Percentiles rank a stretch among this genome's conserved stretches.
Conservation (phyloP, 2,113 vertebrate species). For the Tringa solitaria region DNA sequence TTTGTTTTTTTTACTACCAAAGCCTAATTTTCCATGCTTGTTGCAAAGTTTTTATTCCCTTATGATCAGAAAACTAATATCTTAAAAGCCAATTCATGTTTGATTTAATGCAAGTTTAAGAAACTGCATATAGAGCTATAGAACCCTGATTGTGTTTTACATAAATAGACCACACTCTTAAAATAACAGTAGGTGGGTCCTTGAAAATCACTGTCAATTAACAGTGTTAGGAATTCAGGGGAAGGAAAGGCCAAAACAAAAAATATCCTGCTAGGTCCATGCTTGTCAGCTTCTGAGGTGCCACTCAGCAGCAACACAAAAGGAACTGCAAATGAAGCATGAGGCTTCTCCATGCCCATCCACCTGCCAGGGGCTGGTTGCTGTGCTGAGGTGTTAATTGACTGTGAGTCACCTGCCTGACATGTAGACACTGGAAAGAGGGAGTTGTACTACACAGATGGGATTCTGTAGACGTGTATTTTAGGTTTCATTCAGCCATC, state of each 20-base stretch:
- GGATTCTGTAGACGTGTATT: neutral
- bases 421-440: neutral
- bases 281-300: neutral
- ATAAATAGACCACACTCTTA: neutral
- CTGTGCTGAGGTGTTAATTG: conserved; percentile 39
- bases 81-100: neutral
- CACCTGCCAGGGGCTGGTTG: neutral
- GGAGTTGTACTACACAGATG: neutral
- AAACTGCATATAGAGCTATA: neutral
- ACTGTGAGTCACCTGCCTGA: neutral
- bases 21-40: neutral
- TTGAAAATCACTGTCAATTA: neutral
- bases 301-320: neutral
- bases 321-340: conserved; percentile 20
- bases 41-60: neutral
- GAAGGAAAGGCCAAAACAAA: neutral
- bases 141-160: neutral
- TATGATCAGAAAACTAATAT: neutral
- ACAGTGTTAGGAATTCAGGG: neutral
- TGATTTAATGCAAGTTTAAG: neutral
- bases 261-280: neutral
- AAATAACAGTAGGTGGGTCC: neutral
- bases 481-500: neutral
- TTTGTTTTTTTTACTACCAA: neutral
- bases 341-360: neutral